Percentiles rank a stretch among this genome's conserved stretches.
Evolutionary conservation across 1,140 invertebrate genomes (phyloP).

Genomic region (Goniozus legneri): DNA sequence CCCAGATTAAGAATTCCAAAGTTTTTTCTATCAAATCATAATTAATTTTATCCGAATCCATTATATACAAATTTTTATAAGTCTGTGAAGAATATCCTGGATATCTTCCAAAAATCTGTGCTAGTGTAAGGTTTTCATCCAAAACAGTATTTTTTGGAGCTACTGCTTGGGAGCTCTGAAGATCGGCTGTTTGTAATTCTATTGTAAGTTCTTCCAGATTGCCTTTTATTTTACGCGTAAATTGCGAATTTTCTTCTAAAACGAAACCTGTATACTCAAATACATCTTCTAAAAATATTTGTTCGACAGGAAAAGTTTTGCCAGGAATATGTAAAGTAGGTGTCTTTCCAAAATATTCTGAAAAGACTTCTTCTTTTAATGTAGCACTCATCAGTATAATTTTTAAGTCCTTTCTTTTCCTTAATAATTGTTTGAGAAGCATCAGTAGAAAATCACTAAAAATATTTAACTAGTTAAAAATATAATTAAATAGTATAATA

Average conservation of each 20-base stretch:
- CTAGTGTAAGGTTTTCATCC: conserved; percentile 67
- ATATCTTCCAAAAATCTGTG: conserved; percentile 62
- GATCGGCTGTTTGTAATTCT: conserved; percentile 63
- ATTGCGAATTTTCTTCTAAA: conserved; percentile 69
- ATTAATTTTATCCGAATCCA: conserved; percentile 77
- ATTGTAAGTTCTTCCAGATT: conserved; percentile 54
- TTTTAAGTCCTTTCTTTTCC: conserved; percentile 68
- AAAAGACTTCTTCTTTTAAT: conserved; percentile 75
- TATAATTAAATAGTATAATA: background rate
- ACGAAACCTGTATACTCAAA: conserved; percentile 67
- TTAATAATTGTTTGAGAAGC: conserved; percentile 71
- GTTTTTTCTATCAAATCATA: conserved; percentile 73
- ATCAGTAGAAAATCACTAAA: conserved; percentile 77
- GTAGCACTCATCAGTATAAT: conserved; percentile 87
- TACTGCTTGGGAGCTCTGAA: conserved; percentile 44
- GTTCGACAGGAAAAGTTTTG: conserved; percentile 77
- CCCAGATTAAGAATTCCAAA: conserved; percentile 62
- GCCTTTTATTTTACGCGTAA: conserved; percentile 61
- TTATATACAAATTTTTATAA: conserved; percentile 72
- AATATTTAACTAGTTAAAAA: conserved; percentile 6
- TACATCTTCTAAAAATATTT: conserved; percentile 75
- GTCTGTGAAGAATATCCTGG: conserved; percentile 60
- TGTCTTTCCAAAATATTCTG: conserved; percentile 70
- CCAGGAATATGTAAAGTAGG: conserved; percentile 74
- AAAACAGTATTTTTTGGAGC: conserved; percentile 60